These are phyloP conservation scores for Pachypsylla venusta DNA, from an alignment of 1,140 invertebrate species.

Conservation along the genomic window DNA sequence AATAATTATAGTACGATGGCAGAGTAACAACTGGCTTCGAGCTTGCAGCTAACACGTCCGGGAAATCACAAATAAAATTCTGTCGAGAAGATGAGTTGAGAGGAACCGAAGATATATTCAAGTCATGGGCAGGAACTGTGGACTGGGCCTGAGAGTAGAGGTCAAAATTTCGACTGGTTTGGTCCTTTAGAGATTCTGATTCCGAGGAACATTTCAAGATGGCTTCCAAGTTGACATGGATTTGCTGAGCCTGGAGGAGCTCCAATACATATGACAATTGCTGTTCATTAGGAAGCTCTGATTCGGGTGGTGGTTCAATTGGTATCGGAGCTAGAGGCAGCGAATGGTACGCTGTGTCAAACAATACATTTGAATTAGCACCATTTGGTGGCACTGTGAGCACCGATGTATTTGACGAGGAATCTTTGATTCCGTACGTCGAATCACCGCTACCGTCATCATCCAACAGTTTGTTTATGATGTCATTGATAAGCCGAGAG, in stretches of 20 bases:
- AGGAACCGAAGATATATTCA: too few species aligned
- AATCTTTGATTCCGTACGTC: too few species aligned
- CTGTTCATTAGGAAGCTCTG: slow-evolving; percentile 1
- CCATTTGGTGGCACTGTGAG: not conserved
- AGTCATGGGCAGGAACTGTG: too few species aligned
- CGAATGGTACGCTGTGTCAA: not conserved
- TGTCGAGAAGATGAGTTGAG: too few species aligned
- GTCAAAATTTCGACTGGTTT: not conserved
- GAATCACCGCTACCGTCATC: not conserved
- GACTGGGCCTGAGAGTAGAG: not conserved
- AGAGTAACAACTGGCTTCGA: too few species aligned
- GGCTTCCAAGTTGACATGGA: not conserved
- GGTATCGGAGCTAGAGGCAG: not conserved
- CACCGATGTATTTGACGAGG: not conserved
- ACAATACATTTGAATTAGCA: too few species aligned
- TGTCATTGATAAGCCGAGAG: slow-evolving; percentile 3
- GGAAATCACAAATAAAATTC: too few species aligned
- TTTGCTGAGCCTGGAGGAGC: not conserved
- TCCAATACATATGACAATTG: not conserved
- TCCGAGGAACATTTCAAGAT: slow-evolving; percentile 1
- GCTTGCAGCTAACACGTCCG: too few species aligned
- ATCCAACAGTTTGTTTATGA: slow-evolving; percentile 7
- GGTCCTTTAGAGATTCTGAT: not conserved
- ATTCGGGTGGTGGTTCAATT: not conserved
- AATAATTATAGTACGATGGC: too few species aligned